These are phyloP conservation scores for Lasioglossum zephyrum DNA, from an alignment of 2,888 invertebrate genomes.

Conservation along the genomic window DNA sequence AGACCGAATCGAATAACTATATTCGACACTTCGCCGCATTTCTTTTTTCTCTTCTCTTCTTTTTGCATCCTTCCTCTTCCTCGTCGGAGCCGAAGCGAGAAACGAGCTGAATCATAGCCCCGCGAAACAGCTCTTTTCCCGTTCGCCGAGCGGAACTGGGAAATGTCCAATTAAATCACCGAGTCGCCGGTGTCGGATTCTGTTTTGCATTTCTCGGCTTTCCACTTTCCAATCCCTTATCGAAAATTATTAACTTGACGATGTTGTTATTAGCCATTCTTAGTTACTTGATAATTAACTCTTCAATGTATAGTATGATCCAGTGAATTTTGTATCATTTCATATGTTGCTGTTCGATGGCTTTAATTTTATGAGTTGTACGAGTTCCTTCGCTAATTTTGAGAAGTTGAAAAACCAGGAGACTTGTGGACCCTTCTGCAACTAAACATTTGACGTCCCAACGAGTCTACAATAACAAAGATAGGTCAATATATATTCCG, in stretches of 20 bases:
- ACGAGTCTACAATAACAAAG: no score
- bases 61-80: neutral
- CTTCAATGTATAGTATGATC: neutral
- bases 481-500: no score
- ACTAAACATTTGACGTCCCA: no score
- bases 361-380: no score
- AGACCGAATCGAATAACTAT: slow-evolving; percentile 52
- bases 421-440: no score
- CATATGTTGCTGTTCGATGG: no score
- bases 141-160: slow-evolving; percentile 12
- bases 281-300: neutral
- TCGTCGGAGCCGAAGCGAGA: neutral
- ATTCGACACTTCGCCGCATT: slow-evolving; percentile 36
- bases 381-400: no score
- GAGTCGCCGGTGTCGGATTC: slow-evolving; percentile 3
- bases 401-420: no score
- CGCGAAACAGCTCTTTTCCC: slow-evolving; percentile 12
- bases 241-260: neutral
- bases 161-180: slow-evolving; percentile 9
- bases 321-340: neutral
- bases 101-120: neutral
- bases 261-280: neutral
- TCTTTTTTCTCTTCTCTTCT: neutral
- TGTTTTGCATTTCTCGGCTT: slow-evolving; percentile 7
- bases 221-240: neutral